Percentiles rank a stretch among this genome's conserved stretches.
Conservation (phyloP, 2,797 vertebrate genomes). For the Sarcoramphus papa region DNA sequence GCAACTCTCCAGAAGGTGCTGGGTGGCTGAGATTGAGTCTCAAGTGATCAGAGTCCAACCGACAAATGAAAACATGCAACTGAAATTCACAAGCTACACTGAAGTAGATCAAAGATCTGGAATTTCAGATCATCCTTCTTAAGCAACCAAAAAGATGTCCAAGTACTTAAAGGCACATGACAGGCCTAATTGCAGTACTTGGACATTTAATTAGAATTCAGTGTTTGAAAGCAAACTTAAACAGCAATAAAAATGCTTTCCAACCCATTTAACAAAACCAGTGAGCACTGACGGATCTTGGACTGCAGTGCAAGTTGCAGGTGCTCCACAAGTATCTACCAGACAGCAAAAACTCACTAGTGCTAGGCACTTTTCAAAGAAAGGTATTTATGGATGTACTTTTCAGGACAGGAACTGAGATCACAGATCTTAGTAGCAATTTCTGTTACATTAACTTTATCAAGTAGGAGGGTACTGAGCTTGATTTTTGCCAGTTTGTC, state of each 20-base stretch:
- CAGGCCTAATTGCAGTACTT: neutral
- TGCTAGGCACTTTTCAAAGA: neutral
- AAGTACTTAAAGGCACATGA: neutral
- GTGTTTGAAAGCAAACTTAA: neutral
- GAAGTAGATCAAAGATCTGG: neutral
- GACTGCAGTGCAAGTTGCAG: neutral
- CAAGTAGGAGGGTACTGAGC: neutral
- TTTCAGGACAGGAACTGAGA: neutral
- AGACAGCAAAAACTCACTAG: neutral
- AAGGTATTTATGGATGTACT: neutral
- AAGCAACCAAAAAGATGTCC: neutral
- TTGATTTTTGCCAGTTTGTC: neutral
- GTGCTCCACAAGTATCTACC: neutral
- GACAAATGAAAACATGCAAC: neutral
- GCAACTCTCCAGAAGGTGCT: neutral
- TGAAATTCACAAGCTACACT: neutral
- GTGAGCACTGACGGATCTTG: neutral
- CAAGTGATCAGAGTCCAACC: neutral
- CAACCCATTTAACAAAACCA: neutral
- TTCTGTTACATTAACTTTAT: neutral
- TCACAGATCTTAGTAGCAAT: neutral
- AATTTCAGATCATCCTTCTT: neutral
- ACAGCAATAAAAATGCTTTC: neutral
- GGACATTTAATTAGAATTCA: neutral
- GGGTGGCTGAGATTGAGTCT: neutral